phyloP scores from a whole-genome alignment of 1,140 invertebrate species.

The Penaeus japonicus region DNA sequence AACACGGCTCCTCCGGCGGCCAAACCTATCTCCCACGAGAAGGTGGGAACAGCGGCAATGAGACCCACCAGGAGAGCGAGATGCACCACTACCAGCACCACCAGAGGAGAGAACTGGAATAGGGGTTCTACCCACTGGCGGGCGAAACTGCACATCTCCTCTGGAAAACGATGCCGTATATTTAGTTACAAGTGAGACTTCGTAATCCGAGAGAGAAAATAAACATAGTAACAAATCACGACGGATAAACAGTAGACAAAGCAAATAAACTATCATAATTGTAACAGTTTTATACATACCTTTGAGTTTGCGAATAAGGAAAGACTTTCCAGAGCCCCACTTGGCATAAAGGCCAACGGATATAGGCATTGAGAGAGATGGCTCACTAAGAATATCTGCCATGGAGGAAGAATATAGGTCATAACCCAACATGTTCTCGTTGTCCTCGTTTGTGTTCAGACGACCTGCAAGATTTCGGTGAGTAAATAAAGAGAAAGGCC shows the following conservation, averaged over 20 bases:
- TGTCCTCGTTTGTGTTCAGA: constrained; percentile 94
- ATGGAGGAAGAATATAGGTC: constrained; percentile 96
- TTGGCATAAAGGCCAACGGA: constrained; percentile 96
- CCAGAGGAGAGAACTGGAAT: constrained; percentile 76
- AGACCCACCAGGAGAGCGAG: constrained; percentile 78
- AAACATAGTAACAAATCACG: neutral
- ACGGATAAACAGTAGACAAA: neutral
- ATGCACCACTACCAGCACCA: constrained; percentile 79
- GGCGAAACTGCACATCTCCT: constrained; percentile 97
- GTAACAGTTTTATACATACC: constrained; percentile 38
- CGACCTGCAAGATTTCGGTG: constrained; percentile 61
- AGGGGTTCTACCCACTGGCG: constrained; percentile 88
- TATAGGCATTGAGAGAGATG: constrained; percentile 92
- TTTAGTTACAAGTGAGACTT: neutral
- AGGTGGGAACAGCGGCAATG: constrained; percentile 72
- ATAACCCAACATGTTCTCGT: constrained; percentile 97
- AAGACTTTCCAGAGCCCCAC: constrained; percentile 98
- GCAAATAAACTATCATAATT: neutral
- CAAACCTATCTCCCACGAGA: constrained; percentile 73
- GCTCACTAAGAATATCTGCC: constrained; percentile 96
- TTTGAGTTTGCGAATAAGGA: constrained; percentile 86
- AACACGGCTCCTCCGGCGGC: constrained; percentile 70
- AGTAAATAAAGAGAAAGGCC: neutral
- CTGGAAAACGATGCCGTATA: constrained; percentile 68
- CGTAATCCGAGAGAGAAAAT: neutral